phyloP scores from a whole-genome alignment of 2,888 invertebrate genomes.

The Eulithis prunata region DNA sequence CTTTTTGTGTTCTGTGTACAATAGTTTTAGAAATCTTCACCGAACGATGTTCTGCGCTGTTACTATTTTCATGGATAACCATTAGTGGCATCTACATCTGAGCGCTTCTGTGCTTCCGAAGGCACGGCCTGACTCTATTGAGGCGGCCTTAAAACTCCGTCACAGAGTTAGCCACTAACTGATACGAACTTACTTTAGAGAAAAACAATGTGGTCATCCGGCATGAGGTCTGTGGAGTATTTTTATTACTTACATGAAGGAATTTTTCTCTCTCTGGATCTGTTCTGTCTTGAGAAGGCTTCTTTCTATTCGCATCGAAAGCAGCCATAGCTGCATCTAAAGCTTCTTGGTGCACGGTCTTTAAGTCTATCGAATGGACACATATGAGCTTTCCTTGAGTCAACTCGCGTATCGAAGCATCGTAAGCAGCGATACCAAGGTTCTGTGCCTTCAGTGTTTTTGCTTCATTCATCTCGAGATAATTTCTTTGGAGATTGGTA shows the following conservation, averaged over 20 bases:
- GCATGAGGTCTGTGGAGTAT: background rate
- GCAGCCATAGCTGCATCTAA: constrained; percentile 7
- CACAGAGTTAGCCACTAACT: no score
- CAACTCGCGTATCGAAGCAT: constrained; percentile 4
- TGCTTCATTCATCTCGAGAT: constrained; percentile 18
- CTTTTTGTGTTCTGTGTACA: no score
- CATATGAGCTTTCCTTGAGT: constrained; percentile 19
- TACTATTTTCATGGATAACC: no score
- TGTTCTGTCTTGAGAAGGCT: background rate
- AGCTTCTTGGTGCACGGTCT: constrained; percentile 9
- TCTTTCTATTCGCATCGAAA: constrained; percentile 24
- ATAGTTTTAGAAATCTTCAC: no score
- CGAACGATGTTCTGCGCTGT: no score
- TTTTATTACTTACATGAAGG: constrained; percentile 3
- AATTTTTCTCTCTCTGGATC: constrained; percentile 33
- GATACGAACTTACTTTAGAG: no score
- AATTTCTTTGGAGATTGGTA: constrained; percentile 10
- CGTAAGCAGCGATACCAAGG: constrained; percentile 16
- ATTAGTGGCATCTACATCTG: no score
- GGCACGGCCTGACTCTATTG: no score
- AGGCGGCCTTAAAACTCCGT: no score
- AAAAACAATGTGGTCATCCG: no score
- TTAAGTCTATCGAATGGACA: constrained; percentile 24
- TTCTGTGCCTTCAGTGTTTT: constrained; percentile 15
- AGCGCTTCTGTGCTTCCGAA: no score